Base-by-base conservation (phyloP, 2,797 vertebrate species). In the Tinamus major region DNA sequence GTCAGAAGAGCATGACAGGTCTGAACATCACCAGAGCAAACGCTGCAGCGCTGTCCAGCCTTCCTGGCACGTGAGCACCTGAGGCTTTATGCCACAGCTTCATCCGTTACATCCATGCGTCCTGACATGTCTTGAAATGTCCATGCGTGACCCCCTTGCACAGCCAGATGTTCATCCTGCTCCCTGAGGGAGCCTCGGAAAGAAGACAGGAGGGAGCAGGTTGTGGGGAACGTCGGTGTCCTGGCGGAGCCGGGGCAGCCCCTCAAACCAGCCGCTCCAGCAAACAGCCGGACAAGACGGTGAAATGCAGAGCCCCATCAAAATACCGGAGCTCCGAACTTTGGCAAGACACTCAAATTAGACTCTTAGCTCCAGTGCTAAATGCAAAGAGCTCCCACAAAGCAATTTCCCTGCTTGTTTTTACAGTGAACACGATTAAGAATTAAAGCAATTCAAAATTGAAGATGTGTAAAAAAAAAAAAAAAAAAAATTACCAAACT, bases 391-490 rank as follows among this genome's bases (percentile, higher is more conserved):
- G 85, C 68, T 93, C 89, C 53, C 91, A 72, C 61, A 86, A 90
- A 95, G 87, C 83, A 72, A 94, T 37, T 91, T 78, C 92, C 85
- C 86, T 61, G 49, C 53, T 85, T 42, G 70, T 79, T 95, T 87
- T 90, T 79, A 94, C 1, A 3, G 67, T 0, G 1, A 61, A 51
- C 1, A 1, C 0, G 7, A 95, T 96, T 91, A 96, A 95, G 91
- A 95, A 96, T 96, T 95, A 95, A 96, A 92, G 77, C 44, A 5
- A 85, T 46, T 71, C 92, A 64, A 91, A 95, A 79, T 68, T 58
- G 71, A 84, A 88, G 94, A 86, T 27, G 79, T 8, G 87, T 63
- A 90, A 53, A 83, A 93, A 24, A 91, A 53, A 83, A 24, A 91
- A 53, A 83, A 93, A 92, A 53, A 85, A 93, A 91, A 93, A 90